Conservation (phyloP, 2,113 vertebrate genomes). For the Pseudorasbora parva region DNA sequence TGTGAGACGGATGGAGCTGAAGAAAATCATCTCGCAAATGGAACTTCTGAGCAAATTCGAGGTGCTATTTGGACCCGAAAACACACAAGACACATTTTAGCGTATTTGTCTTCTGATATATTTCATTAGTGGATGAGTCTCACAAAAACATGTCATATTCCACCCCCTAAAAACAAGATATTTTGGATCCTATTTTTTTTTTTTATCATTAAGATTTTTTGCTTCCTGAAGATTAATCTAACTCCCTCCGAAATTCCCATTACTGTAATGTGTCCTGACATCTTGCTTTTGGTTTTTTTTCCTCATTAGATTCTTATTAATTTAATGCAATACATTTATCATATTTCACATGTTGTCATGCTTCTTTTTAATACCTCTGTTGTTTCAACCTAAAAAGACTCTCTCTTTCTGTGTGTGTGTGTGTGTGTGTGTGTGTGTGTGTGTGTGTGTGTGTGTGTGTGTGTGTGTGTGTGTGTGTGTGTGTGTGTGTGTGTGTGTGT, state of each 20-base stretch:
- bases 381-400: not conserved
- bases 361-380: not conserved
- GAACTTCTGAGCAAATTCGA: conserved; percentile 7
- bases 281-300: not conserved
- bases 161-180: not conserved
- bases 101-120: not conserved
- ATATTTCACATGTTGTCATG: not conserved
- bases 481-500: no score
- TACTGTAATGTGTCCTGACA: not conserved
- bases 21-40: not conserved
- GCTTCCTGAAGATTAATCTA: not conserved
- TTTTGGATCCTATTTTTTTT: not conserved
- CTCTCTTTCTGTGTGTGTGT: no score
- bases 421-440: no score
- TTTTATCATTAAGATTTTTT: not conserved
- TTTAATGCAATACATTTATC: not conserved
- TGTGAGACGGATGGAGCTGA: conserved; percentile 15
- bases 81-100: not conserved
- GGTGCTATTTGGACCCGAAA: not conserved
- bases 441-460: no score
- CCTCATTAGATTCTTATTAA: not conserved
- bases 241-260: not conserved
- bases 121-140: not conserved
- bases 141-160: not conserved
- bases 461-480: no score